A percentile compares a stretch with the other conserved stretches of the same genome.
phyloP scores from a whole-genome alignment of 2,797 vertebrate genomes.

The Labeo calbasu region DNA sequence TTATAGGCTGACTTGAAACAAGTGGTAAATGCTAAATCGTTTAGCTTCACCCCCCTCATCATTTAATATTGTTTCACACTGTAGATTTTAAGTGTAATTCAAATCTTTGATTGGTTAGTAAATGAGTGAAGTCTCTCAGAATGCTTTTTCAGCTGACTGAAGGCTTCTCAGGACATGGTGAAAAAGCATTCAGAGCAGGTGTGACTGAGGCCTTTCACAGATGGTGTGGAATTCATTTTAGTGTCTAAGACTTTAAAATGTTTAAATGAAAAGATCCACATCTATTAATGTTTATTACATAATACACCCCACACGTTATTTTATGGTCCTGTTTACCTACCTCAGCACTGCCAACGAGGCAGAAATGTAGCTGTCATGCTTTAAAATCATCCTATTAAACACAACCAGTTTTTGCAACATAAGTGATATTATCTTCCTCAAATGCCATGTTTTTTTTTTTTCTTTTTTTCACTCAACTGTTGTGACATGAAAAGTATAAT shows the following conservation, averaged over 20 bases:
- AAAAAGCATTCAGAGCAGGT: conserved; percentile 84
- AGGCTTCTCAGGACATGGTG: conserved; percentile 77
- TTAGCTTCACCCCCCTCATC: background rate
- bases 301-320: too few relatives aligned
- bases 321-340: background rate
- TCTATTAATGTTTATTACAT: background rate
- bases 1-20: background rate
- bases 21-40: background rate
- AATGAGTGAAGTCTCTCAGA: conserved; percentile 31
- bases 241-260: conserved; percentile 67
- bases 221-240: conserved; percentile 76
- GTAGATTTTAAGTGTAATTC: background rate
- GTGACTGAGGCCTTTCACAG: conserved; percentile 79
- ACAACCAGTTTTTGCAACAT: conserved; percentile 65
- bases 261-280: background rate
- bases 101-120: conserved; percentile 20
- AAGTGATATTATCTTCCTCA: conserved; percentile 72
- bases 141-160: conserved; percentile 44
- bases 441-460: conserved; percentile 62
- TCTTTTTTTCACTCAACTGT: conserved; percentile 63
- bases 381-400: conserved; percentile 71
- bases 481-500: conserved; percentile 77
- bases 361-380: conserved; percentile 49
- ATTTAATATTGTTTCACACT: background rate
- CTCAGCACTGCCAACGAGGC: conserved; percentile 1